Evolutionary conservation across 2,113 vertebrate species (phyloP), one percentile per base, ranked within the genome.

Genomic region (Larimichthys polyactis): DNA sequence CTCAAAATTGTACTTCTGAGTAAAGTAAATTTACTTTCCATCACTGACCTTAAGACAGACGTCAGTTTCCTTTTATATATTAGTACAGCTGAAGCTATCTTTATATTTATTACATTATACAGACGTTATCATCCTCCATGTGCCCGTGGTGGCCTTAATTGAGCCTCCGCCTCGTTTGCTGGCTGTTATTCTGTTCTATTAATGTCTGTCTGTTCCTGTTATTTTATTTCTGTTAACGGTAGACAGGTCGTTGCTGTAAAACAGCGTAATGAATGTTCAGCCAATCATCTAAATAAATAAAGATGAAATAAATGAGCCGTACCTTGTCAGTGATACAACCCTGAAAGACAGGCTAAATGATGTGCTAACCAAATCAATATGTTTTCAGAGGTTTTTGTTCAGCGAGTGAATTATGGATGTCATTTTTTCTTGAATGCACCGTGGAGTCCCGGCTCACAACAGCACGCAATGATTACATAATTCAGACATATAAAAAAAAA

Each of bases 401-500:
- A 59, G 57, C 3, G 14, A 29, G 19, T n/a, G 44, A 89, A 63
- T 78, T 75, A 68, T 69, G 24, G 67, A 84, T 65, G 59, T 54
- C 76, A 58, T 68, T 84, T 71, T 24, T 64, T 62, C 83, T 65
- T 76, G 59, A 81, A 79, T 72, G 78, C 59, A 83, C 48, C 73
- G 19, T 55, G 55, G 32, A 78, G 71, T 64, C 71, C 36, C 8
- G 55, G 64, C 79, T 76, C 66, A 22, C 57, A 64, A 19, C 66
- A 24, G 71, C 84, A 78, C 68, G 72, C 80, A 55, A 59, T 7
- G 57, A 66, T 82, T 82, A 88, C 75, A 83, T 87, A 85, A 88
- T 76, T 79, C 69, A 55, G 27, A n/a, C 17, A 43, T 7, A 2
- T 9, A 32, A 81, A n/a, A n/a, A n/a, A n/a, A n/a, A 59, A 79